Evolutionary conservation across 2,113 vertebrate species (phyloP), one percentile per base, ranked within the genome.

Genomic region (Brachyhypopomus gauderio): DNA sequence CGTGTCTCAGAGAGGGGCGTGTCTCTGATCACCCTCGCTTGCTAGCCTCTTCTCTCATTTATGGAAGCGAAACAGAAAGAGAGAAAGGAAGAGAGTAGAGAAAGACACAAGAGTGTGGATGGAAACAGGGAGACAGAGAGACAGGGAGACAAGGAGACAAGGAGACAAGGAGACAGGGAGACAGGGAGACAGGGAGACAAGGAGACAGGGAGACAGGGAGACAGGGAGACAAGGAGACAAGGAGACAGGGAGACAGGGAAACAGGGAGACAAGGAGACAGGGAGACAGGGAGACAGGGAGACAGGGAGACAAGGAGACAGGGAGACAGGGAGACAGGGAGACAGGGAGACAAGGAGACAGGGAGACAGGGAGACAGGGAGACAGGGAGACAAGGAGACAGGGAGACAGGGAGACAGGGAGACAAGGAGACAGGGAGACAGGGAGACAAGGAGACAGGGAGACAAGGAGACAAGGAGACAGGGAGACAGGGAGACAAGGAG

Each of bases 371-470:
- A 93, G 93, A 93, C 90, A 88, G 89, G 89, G 86, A 52, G 84
- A 88, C 86, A 87, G 88, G 90, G 90, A 91, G 90, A 89, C 86
- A 81, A 80, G 87, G 81, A 82, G 90, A 92, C 41, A 52, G 2
- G 12, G 91, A 87, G 84, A n/a, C n/a, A n/a, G n/a, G 64, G 22
- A 70, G 36, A 85, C 80, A 88, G 84, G 52, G 63, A 85, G 91
- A 89, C 25, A 92, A 91, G 92, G 92, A 89, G 89, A 88, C 86
- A 56, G 84, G 34, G 82, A 89, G 89, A 62, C 91, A 30, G 94
- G 94, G 92, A 92, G 90, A 91, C 90, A 62, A 87, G 77, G 95
- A 97, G 96, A 94, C 94, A 92, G 89, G 86, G 91, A 93, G 93
- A 93, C 90, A 88, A 88, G 89, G 86, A 52, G 84, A 88, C 86